Evolutionary conservation across 2,888 invertebrate species (phyloP).

Genomic region (Microctonus hyperodae): DNA sequence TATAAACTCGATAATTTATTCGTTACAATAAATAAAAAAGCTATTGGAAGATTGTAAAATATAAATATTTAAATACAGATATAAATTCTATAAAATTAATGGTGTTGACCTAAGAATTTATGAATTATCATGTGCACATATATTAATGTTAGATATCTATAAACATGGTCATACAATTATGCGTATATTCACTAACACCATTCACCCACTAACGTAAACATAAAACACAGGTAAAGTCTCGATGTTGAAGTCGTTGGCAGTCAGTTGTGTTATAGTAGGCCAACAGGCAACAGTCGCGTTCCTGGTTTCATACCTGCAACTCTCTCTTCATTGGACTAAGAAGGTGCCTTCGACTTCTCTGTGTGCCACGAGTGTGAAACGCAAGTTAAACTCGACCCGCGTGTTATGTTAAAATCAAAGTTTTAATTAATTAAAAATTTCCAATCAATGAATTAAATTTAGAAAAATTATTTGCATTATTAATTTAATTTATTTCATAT

Average conservation of each 20-base stretch:
- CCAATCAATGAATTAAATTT: neutral
- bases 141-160: neutral
- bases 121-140: neutral
- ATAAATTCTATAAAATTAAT: neutral
- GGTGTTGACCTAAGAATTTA: neutral
- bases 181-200: constrained; percentile 21
- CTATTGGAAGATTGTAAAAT: neutral
- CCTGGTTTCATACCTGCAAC: constrained; percentile 53
- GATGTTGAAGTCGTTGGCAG: constrained; percentile 54
- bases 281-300: constrained; percentile 59
- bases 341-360: constrained; percentile 21
- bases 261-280: constrained; percentile 64
- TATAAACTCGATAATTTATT: neutral
- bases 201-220: constrained; percentile 16
- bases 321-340: constrained; percentile 56
- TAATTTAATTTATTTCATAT: neutral
- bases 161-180: neutral
- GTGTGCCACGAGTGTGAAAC: constrained; percentile 18
- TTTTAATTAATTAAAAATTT: no score
- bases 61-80: neutral
- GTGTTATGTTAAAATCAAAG: constrained; percentile 3
- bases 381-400: constrained; percentile 8
- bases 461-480: neutral
- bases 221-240: constrained; percentile 53
- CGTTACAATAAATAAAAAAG: neutral